Evolutionary conservation across 2,888 invertebrate genomes (phyloP), one percentile per base, ranked within the genome.

Genomic region (Corbicula japonica): DNA sequence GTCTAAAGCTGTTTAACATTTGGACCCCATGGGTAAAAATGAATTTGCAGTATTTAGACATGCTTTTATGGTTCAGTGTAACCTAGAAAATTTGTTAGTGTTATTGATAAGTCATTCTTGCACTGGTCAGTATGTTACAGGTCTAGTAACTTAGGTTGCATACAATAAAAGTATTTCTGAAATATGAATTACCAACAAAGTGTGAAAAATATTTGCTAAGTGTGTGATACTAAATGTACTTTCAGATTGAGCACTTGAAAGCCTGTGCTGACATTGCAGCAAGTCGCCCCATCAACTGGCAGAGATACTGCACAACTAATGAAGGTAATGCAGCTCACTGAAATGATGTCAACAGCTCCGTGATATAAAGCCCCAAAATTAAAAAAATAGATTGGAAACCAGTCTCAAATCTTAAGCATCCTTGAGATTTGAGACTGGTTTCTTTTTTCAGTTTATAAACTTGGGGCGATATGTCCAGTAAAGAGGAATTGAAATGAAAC

Each of bases 281-380:
- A 65, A 96, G 96, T 66, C 96, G 99, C 68, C 97, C 98, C 0
- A 96, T 97, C 86, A 99, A 99, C 94, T 99, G 99, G 99, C 98
- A 99, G 93, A 95, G 96, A 50, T 93, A 91, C 80, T 93, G 93
- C 82, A 84, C 88, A 48, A 88, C 91, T 50, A 87, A 92, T 46
- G 87, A 90, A 85, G 89, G 92, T 92, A 83, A 74, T 83, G 10
- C n/a, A 28, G 32, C 18, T 10, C n/a, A n/a, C n/a, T n/a, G n/a
- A n/a, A 65, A 26, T n/a, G 1, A n/a, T 8, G 21, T 15, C n/a
- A n/a, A n/a, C n/a, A n/a, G n/a, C n/a, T n/a, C n/a, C n/a, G n/a
- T n/a, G n/a, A n/a, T n/a, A n/a, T n/a, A n/a, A n/a, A n/a, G n/a
- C n/a, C n/a, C n/a, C n/a, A n/a, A n/a, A n/a, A n/a, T n/a, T n/a